Evolutionary conservation across 2,113 vertebrate genomes (phyloP).

Genomic region (Porphyrio hochstetteri): DNA sequence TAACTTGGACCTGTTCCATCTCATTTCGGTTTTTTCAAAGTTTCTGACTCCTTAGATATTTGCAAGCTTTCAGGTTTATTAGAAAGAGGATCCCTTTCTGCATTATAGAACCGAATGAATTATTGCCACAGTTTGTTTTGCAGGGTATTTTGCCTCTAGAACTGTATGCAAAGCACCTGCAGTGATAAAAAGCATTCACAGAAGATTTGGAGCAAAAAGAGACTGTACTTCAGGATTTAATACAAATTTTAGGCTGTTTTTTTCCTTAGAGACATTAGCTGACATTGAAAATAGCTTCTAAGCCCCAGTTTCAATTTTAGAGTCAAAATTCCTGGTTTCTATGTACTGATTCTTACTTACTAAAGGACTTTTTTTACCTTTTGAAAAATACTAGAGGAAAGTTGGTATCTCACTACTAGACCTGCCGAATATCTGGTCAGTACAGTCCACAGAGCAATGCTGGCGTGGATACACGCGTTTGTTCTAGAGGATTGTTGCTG

Average conservation of each 20-base stretch:
- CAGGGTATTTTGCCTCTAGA: not conserved
- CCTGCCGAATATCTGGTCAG: not conserved
- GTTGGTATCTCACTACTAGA: not conserved
- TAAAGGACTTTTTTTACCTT: not conserved
- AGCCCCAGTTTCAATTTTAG: not conserved
- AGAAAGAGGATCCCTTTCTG: not conserved
- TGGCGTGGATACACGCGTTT: not conserved
- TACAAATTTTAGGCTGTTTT: not conserved
- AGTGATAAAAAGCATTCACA: not conserved
- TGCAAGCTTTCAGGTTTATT: slow-evolving; percentile 1
- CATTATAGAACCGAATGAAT: not conserved
- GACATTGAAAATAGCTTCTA: not conserved
- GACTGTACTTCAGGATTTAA: not conserved
- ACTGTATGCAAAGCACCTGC: not conserved
- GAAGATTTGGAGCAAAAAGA: not conserved
- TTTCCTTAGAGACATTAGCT: not conserved
- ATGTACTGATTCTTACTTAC: not conserved
- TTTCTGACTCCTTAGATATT: not conserved
- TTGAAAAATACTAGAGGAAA: not conserved
- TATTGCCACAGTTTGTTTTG: not conserved
- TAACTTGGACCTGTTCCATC: not conserved
- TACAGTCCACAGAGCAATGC: not conserved
- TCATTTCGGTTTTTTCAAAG: not conserved
- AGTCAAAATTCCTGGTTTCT: not conserved
- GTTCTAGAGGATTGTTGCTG: not conserved